Base-by-base conservation (phyloP, 2,113 vertebrate species). In the Marmota flaviventris region DNA sequence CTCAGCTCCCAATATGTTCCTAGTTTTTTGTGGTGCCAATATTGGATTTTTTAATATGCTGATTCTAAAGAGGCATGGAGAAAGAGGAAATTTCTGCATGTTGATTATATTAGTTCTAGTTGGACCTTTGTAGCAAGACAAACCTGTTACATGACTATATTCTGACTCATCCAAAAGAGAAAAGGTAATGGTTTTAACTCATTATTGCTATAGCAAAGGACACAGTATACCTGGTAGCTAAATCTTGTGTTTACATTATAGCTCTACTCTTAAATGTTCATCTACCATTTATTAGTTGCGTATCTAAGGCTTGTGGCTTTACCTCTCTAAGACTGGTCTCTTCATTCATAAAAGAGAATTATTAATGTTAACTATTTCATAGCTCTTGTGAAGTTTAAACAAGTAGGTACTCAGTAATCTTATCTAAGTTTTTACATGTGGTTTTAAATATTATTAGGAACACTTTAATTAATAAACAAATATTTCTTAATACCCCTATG, bases 181-280 rank as follows among this genome's bases (percentile, higher is more conserved):
- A n/a, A 78, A 69, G 5, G n/a, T 83, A 86, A 37, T 1, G n/a
- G 25, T 84, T 39, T 94, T 69, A 84, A 34, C 48, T 86, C 32
- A n/a, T 53, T 27, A 2, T 63, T 5, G 56, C 22, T 72, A 48
- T 24, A 89, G 39, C 1, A 93, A 96, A 83, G 18, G 4, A 58
- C 0, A 14, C 22, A 58, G 0, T 42, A 22, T 34, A 11, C 1
- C 3, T n/a, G 73, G 51, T 76, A 16, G 9, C 1, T 58, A 37
- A 51, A 27, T 0, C 29, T 87, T 91, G 53, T 4, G 10, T 53
- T 92, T 9, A 18, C 53, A 48, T 27, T n/a, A 13, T 3, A 83
- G 24, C 34, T 45, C 27, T 95, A 10, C 32, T n/a, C 72, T 85
- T 51, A 84, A 93, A 34, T n/a, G 10, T 1, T 81, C 8, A 24